Conservation (phyloP, 2,888 invertebrate species). For the Sarcophaga rosellei region DNA sequence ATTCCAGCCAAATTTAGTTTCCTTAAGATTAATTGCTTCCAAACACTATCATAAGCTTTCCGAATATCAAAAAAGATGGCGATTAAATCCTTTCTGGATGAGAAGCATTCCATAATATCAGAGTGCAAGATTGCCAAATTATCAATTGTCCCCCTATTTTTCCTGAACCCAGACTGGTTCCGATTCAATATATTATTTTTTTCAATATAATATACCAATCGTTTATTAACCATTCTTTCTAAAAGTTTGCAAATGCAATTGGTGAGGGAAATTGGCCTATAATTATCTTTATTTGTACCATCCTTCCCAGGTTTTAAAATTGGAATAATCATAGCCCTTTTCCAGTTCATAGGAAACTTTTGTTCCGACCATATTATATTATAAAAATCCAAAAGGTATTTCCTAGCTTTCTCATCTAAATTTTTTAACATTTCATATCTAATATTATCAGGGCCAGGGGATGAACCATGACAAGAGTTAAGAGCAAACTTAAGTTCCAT, state of each 20-base stretch:
- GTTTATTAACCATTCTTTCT: no score
- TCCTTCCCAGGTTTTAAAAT: constrained; percentile 38
- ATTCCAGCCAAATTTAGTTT: no score
- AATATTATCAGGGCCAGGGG: constrained; percentile 42
- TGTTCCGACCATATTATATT: constrained; percentile 45
- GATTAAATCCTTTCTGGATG: no score
- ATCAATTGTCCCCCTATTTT: no score
- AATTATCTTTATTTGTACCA: constrained; percentile 16
- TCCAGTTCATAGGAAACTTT: constrained; percentile 45
- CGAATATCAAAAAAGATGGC: no score
- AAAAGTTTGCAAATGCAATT: constrained; percentile 4
- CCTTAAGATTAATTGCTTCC: no score
- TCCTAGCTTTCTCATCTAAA: constrained; percentile 8
- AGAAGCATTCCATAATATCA: no score
- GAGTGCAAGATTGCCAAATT: no score
- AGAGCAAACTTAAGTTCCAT: constrained; percentile 36
- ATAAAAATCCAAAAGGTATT: constrained; percentile 43
- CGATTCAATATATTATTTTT: no score
- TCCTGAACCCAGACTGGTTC: no score
- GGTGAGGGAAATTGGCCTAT: constrained; percentile 34
- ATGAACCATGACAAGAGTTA: constrained; percentile 13
- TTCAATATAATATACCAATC: no score
- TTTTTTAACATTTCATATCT: constrained; percentile 49
- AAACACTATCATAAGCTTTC: no score
- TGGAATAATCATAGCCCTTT: constrained; percentile 38